Percentiles rank a stretch among this genome's conserved stretches.
Conservation (phyloP, 2,113 vertebrate genomes). For the Limanda limanda region DNA sequence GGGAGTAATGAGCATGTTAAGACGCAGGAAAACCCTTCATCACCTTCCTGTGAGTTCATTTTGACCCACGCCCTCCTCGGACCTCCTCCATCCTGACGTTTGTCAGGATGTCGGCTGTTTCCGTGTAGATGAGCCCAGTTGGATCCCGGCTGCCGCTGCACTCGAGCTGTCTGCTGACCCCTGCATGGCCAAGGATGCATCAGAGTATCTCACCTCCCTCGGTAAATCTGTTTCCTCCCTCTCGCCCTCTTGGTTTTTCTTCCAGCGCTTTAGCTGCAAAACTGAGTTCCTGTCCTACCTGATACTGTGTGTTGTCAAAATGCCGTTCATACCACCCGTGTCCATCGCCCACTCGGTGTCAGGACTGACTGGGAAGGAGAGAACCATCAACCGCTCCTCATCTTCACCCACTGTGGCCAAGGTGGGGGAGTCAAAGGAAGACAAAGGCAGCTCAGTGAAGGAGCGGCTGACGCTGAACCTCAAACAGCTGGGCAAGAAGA, state of each 20-base stretch:
- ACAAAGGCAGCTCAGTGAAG: slow-evolving; percentile 59
- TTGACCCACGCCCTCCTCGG: slow-evolving; percentile 31
- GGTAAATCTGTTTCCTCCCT: slow-evolving; percentile 32
- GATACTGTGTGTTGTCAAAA: slow-evolving; percentile 73
- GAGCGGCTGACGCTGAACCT: slow-evolving; percentile 73
- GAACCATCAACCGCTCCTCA: slow-evolving; percentile 3
- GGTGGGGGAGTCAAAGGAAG: slow-evolving; percentile 28
- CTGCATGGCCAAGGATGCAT: slow-evolving; percentile 65
- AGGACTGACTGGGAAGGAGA: slow-evolving; percentile 51
- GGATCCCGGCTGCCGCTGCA: slow-evolving; percentile 18
- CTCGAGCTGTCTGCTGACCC: slow-evolving; percentile 13
- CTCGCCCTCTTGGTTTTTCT: slow-evolving; percentile 14
- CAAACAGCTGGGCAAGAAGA: slow-evolving; percentile 74
- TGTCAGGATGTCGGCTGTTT: not conserved
- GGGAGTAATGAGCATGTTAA: slow-evolving; percentile 42
- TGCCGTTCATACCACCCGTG: slow-evolving; percentile 81
- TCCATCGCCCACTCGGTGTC: slow-evolving; percentile 47
- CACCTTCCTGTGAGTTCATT: not conserved
- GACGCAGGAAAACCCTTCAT: slow-evolving; percentile 11
- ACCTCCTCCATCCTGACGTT: slow-evolving; percentile 31
- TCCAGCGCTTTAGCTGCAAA: slow-evolving; percentile 46
- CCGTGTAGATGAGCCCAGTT: slow-evolving; percentile 3
- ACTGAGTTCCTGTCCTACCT: slow-evolving; percentile 73
- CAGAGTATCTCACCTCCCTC: not conserved
- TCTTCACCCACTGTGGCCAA: slow-evolving; percentile 15